Base-by-base conservation (phyloP, 2,113 vertebrate genomes). In the Apteryx owenii region DNA sequence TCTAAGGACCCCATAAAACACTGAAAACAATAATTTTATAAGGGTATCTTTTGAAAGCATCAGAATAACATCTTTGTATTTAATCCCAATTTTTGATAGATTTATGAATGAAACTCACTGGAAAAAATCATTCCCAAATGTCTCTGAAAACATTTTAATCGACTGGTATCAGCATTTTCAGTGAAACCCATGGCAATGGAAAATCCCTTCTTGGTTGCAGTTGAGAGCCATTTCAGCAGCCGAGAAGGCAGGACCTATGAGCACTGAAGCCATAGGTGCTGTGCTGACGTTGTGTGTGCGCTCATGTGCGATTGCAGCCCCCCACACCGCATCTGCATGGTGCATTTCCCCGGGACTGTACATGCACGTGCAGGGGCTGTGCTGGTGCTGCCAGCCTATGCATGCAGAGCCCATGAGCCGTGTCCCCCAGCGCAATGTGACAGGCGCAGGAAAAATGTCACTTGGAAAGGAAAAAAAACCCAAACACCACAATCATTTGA, bases 311-410 rank as follows among this genome's bases (percentile, higher is more conserved):
- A 17, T 5, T 12, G 51, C 82, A 88, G 46, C 76, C n/a, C 11
- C 53, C 40, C 33, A 7, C 0, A 3, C 33, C 50, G 36, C 64
- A 46, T 46, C 7, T 10, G 7, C 12, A 23, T 0, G 0, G 31
- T 7, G 17, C 46, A 7, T 79, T 64, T 53, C 40, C 42, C 40
- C 1, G 2, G 4, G 0, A 6, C 1, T 1, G 0, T 7, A 7
- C 0, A 0, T 2, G 28, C 8, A 7, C 0, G 0, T 23, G 70
- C 44, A 31, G 75, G 33, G 54, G 21, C 29, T 28, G 53, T 54
- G 53, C 53, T 10, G 54, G 28, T 31, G 1, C 48, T 36, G 60
- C 54, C 58, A 9, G 17, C 68, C 16, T 0, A 1, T 25, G 25
- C n/a, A 25, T 1, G 33, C 28, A 65, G 38, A 48, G 10, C 33